These are phyloP conservation scores for Psittacula derbiana DNA, from an alignment of 2,797 vertebrate genomes.

Conservation along the genomic window DNA sequence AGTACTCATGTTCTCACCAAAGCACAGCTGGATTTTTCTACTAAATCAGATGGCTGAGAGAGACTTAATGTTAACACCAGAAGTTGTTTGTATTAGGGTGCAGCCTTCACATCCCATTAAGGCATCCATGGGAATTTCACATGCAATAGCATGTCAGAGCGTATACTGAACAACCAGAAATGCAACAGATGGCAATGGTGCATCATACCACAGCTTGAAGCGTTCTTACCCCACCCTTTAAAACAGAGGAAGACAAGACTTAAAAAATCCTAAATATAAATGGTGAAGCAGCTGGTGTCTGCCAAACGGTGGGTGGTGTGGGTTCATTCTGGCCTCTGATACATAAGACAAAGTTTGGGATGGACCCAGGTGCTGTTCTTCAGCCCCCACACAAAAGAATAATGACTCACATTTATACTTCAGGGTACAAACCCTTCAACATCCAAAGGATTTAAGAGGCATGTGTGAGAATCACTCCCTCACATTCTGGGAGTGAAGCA, in stretches of 20 bases:
- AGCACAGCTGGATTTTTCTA: neutral
- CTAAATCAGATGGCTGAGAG: neutral
- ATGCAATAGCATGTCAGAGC: neutral
- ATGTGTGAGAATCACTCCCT: conserved; percentile 8
- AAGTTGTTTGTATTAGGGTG: neutral
- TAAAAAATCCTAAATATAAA: conserved; percentile 49
- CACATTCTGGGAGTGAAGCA: neutral
- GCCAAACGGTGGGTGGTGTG: conserved; percentile 51
- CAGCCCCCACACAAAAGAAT: conserved; percentile 58
- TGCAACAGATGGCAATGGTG: conserved; percentile 15
- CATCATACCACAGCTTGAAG: conserved; percentile 22
- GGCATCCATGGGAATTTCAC: neutral
- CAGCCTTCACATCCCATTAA: neutral
- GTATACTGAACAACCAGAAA: neutral
- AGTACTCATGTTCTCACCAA: neutral
- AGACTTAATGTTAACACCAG: neutral
- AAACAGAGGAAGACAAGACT: conserved; percentile 36
- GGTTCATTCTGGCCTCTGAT: conserved; percentile 44
- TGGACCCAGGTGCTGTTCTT: conserved; percentile 53
- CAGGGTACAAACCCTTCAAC: conserved; percentile 12
- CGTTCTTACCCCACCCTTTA: conserved; percentile 19
- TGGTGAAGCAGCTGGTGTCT: conserved; percentile 48
- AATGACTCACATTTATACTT: conserved; percentile 53
- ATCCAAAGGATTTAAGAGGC: conserved; percentile 26
- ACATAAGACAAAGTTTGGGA: conserved; percentile 1